phyloP scores from a whole-genome alignment of 2,888 invertebrate species.

The Amphipyra tragopoginis region DNA sequence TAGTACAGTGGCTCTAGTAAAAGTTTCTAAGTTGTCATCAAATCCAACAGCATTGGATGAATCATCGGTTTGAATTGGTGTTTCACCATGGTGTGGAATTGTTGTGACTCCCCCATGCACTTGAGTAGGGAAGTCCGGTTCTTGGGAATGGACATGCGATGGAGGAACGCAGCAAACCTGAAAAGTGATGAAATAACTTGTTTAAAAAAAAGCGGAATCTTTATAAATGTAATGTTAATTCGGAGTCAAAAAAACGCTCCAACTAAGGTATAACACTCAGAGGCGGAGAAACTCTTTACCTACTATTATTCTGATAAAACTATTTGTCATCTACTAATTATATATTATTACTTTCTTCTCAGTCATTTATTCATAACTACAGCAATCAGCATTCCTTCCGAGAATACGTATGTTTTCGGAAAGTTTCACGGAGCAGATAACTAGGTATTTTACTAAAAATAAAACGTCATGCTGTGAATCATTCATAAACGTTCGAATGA shows the following conservation, averaged over 20 bases:
- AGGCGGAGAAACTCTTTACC: no score
- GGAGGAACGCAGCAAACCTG: slow-evolving; percentile 70
- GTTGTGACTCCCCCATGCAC: not conserved
- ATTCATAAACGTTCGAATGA: not conserved
- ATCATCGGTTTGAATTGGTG: slow-evolving; percentile 5
- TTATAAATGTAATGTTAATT: no score
- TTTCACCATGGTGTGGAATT: slow-evolving; percentile 1
- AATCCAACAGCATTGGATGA: slow-evolving; percentile 16
- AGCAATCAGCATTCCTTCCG: no score
- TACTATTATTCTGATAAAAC: no score
- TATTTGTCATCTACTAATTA: no score
- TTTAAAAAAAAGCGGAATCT: no score
- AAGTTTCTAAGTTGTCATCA: slow-evolving; percentile 32
- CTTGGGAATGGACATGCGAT: no score
- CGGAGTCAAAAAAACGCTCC: no score
- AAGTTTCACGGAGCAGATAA: not conserved
- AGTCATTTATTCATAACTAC: no score
- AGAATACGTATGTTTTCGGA: not conserved
- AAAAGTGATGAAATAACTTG: slow-evolving; percentile 8
- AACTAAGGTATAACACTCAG: no score
- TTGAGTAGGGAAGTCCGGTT: no score
- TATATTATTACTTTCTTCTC: no score
- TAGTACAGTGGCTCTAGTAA: slow-evolving; percentile 34
- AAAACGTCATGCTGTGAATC: not conserved
- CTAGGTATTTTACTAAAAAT: not conserved